A percentile compares a stretch with the other conserved stretches of the same genome.
These are phyloP conservation scores for Sphyrna mokarran DNA, from an alignment of 2,113 vertebrate genomes.

Conservation along the genomic window DNA sequence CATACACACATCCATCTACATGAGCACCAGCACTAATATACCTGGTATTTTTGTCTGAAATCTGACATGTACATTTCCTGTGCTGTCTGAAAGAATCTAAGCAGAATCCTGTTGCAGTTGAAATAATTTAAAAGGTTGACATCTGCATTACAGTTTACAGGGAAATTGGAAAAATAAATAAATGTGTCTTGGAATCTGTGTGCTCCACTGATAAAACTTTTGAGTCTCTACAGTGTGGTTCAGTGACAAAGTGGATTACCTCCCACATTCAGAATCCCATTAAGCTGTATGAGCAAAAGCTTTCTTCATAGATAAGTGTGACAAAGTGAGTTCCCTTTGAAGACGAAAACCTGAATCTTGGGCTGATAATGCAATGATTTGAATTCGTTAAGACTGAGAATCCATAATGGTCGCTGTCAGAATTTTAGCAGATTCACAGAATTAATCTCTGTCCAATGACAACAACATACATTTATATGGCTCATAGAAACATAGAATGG, in stretches of 20 bases:
- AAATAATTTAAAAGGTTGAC: not conserved
- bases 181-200: not conserved
- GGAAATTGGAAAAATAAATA: not conserved
- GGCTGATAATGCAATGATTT: not conserved
- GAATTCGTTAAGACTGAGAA: not conserved
- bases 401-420: not conserved
- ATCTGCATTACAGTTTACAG: not conserved
- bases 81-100: not conserved
- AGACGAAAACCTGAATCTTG: not conserved
- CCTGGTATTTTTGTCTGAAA: not conserved
- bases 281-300: not conserved
- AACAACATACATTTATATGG: not conserved
- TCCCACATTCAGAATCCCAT: not conserved
- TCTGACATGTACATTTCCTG: not conserved
- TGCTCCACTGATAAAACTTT: not conserved
- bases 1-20: not conserved
- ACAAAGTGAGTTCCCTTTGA: not conserved
- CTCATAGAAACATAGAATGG: no score
- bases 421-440: not conserved
- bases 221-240: not conserved
- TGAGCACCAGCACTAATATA: not conserved
- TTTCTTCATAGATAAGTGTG: not conserved
- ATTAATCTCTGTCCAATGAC: not conserved
- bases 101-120: not conserved
- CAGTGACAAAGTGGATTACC: not conserved